Evolutionary conservation across 2,797 vertebrate genomes (phyloP).

Genomic region (Callimico goeldii): DNA sequence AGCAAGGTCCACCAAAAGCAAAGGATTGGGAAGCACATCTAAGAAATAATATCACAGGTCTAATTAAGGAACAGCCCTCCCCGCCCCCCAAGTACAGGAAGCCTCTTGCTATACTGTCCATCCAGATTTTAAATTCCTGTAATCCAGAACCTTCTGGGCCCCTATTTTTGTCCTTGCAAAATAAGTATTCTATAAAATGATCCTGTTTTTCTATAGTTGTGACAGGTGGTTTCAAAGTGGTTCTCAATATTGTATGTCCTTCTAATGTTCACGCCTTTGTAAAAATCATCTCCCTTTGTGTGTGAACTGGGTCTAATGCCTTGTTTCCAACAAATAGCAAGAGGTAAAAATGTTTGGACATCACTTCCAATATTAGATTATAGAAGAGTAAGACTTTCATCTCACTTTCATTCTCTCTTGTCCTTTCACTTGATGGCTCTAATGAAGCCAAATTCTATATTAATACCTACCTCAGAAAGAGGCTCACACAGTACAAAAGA

Average conservation of each 20-base stretch:
- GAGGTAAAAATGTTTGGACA: not conserved
- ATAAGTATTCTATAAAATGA: not conserved
- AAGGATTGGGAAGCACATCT: not conserved
- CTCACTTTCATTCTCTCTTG: not conserved
- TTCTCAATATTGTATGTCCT: not conserved
- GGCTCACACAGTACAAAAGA: not conserved
- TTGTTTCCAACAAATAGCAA: not conserved
- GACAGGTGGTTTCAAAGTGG: not conserved
- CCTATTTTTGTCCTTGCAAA: not conserved
- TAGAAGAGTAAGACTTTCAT: not conserved
- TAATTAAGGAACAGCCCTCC: not conserved
- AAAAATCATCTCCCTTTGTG: not conserved
- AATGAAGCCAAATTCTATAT: not conserved
- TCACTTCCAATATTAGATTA: not conserved
- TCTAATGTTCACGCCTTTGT: not conserved
- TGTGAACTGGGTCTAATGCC: not conserved
- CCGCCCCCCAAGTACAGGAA: not conserved
- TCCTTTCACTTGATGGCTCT: not conserved
- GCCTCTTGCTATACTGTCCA: not conserved
- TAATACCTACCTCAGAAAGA: not conserved
- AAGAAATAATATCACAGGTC: not conserved
- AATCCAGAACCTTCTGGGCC: not conserved
- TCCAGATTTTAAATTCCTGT: not conserved
- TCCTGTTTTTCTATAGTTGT: not conserved
- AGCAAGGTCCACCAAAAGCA: not conserved